These are phyloP conservation scores for Marmota flaviventris DNA, from an alignment of 2,113 vertebrate species.

Conservation along the genomic window DNA sequence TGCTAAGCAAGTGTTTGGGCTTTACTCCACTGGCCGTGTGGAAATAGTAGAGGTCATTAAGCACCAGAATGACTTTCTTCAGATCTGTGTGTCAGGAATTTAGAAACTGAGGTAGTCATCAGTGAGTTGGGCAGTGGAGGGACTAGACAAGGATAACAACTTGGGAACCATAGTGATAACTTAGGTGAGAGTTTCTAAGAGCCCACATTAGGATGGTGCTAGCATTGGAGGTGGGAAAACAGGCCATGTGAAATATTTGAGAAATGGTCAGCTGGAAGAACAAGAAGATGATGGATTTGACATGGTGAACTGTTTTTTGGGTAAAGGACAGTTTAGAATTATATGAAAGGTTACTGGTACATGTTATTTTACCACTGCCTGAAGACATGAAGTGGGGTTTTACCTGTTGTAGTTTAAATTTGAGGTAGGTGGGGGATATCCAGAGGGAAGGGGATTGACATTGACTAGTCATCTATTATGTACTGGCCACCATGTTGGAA, in stretches of 20 bases:
- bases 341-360: not conserved
- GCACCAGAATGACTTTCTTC: not conserved
- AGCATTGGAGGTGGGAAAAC: not conserved
- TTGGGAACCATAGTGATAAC: not conserved
- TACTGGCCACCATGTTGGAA: not conserved
- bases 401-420: not conserved
- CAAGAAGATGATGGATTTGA: not conserved
- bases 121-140: not conserved
- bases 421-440: not conserved
- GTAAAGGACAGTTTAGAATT: not conserved
- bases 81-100: not conserved
- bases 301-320: not conserved
- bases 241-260: not conserved
- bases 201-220: not conserved
- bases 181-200: not conserved
- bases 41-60: not conserved
- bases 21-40: not conserved
- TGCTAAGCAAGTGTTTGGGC: not conserved
- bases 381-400: not conserved
- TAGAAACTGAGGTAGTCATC: not conserved
- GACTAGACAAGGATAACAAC: not conserved
- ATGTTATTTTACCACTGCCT: not conserved
- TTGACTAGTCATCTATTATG: not conserved
- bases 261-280: not conserved
- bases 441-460: not conserved